Evolutionary conservation across 2,888 invertebrate genomes (phyloP), one percentile per base, ranked within the genome.

Genomic region (Stenodera caucasica): DNA sequence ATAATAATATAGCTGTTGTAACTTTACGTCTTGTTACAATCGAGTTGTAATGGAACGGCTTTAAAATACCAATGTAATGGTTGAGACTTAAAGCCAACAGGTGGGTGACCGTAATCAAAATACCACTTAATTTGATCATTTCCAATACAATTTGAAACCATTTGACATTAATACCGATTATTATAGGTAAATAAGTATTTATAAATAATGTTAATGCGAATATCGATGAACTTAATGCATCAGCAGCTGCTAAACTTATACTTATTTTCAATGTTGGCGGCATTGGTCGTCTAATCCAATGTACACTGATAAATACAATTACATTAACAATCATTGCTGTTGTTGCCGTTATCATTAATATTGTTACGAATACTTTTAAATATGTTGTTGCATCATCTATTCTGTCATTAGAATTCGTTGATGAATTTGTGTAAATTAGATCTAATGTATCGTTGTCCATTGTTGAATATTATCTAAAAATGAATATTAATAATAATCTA

Each of bases 11-110:
- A 49, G 83, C 77, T 23, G 81, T 72, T 53, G 80, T 80, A 1
- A 84, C 83, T 64, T 82, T 83, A 45, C 82, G 75, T 58, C 82
- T 80, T 0, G 86, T 85, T 75, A 86, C 82, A 35, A 84, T 84
- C 12, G 84, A 82, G n/a, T 84, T 82, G 73, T 88, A 87, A 68
- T 86, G 87, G 8, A 89, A 80, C 0, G 89, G 89, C 63, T 75
- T 75, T 62, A 75, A 60, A 37, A 87, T 87, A 15, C 89, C 88
- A 40, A 88, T 79, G 78, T 88, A 89, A 74, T 89, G 89, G 77
- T 88, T 88, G 58, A 86, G 77, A 30, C 88, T 86, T 29, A 89
- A 77, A 0, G 85, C 84, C 35, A 87, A 77, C 2, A 89, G 81
- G 71, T 89, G 88, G 49, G 84, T 79, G 11, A 88, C 86, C 0